A percentile compares a stretch with the other conserved stretches of the same genome.
Evolutionary conservation across 2,797 vertebrate genomes (phyloP).

Genomic region (Mus caroli): DNA sequence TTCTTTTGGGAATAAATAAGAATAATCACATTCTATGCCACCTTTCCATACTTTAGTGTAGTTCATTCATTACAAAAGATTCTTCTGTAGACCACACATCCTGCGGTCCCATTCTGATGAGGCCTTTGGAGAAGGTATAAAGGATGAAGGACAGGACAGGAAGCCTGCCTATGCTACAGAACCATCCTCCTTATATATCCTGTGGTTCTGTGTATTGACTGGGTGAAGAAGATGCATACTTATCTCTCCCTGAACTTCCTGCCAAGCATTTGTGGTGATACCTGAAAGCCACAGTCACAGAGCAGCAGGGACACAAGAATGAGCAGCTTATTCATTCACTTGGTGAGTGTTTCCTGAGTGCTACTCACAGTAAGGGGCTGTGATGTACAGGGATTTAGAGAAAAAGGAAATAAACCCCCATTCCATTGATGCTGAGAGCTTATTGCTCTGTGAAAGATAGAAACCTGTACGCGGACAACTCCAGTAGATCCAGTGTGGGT

Average conservation of each 20-base stretch:
- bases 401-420: neutral
- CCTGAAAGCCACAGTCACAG: neutral
- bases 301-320: neutral
- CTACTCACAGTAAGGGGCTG: neutral
- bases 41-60: neutral
- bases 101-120: neutral
- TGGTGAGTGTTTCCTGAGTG: neutral
- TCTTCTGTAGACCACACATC: neutral
- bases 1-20: neutral
- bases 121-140: neutral
- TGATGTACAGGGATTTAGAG: neutral
- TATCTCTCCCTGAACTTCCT: neutral
- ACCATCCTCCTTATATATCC: neutral
- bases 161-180: neutral
- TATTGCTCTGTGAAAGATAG: neutral
- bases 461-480: neutral
- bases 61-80: neutral
- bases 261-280: neutral
- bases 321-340: neutral
- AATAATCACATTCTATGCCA: neutral
- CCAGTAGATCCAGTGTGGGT: neutral
- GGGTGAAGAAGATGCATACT: neutral
- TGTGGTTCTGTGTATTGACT: neutral
- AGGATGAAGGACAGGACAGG: neutral
- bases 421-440: neutral